These are phyloP conservation scores for Coelopa frigida DNA, from an alignment of 1,140 invertebrate species.

Conservation along the genomic window DNA sequence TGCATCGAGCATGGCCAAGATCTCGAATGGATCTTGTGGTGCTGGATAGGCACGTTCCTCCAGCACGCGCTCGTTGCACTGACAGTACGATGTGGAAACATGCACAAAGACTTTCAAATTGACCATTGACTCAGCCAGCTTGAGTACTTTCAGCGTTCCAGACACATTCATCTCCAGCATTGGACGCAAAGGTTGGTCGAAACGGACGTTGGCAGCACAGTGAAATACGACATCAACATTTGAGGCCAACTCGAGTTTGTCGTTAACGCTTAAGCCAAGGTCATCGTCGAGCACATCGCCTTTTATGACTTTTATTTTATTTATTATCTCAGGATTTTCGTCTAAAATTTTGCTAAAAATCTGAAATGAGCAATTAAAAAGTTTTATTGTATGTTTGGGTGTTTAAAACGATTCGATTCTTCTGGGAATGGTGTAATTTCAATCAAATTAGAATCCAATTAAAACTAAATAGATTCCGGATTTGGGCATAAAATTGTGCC, in stretches of 20 bases:
- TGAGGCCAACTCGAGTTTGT: constrained; percentile 49
- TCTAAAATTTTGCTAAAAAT: constrained; percentile 61
- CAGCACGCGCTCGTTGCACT: constrained; percentile 60
- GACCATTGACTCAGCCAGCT: constrained; percentile 60
- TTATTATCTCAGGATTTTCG: constrained; percentile 52
- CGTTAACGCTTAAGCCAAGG: constrained; percentile 62
- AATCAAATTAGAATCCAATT: constrained; percentile 8
- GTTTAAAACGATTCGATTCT: too few species aligned
- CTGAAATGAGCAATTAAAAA: constrained; percentile 43
- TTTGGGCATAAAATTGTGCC: too few species aligned
- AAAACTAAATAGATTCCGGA: too few species aligned
- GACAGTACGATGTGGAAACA: constrained; percentile 76
- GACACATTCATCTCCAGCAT: constrained; percentile 62
- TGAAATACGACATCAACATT: constrained; percentile 79
- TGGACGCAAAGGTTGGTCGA: constrained; percentile 74
- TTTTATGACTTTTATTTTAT: constrained; percentile 68
- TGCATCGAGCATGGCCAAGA: constrained; percentile 69
- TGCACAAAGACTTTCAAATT: constrained; percentile 67
- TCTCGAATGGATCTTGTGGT: constrained; percentile 61
- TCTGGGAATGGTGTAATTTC: too few species aligned
- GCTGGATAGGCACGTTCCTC: constrained; percentile 63
- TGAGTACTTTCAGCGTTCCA: constrained; percentile 58
- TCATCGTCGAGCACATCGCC: constrained; percentile 78
- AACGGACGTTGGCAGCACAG: constrained; percentile 84
- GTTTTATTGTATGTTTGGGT: too few species aligned